Evolutionary conservation across 2,888 invertebrate genomes (phyloP).

Genomic region (Ophonus ardosiacus): DNA sequence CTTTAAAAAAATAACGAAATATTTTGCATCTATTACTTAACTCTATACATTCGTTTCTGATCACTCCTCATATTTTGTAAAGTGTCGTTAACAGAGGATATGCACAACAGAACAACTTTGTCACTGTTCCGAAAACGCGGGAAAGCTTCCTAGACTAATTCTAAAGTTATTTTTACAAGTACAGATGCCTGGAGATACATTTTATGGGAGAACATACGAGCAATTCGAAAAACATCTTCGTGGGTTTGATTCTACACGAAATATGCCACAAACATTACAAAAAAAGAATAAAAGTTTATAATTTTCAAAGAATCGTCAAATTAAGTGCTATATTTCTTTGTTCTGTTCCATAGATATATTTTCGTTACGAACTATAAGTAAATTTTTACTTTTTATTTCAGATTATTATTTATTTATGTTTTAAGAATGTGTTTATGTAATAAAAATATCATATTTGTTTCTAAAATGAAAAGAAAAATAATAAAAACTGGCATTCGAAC

Average conservation of each 20-base stretch:
- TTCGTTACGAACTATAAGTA: too few relatives aligned
- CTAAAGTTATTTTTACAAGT: constrained; percentile 37
- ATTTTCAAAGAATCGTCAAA: too few relatives aligned
- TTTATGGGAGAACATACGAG: background rate
- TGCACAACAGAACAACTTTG: constrained; percentile 14
- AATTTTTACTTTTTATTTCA: too few relatives aligned
- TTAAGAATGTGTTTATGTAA: too few relatives aligned
- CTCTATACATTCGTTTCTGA: constrained; percentile 56
- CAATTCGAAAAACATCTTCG: background rate
- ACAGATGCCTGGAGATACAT: constrained; percentile 11
- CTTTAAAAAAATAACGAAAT: constrained; percentile 58
- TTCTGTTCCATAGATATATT: too few relatives aligned
- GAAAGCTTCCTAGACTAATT: constrained; percentile 33
- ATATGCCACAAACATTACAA: background rate
- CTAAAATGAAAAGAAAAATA: too few relatives aligned
- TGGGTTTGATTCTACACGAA: background rate
- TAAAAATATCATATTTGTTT: too few relatives aligned
- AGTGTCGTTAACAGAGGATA: constrained; percentile 33
- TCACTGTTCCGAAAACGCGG: constrained; percentile 7
- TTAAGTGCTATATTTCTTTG: too few relatives aligned
- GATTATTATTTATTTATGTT: too few relatives aligned
- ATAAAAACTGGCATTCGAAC: too few relatives aligned
- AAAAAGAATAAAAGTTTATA: background rate
- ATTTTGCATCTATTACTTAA: constrained; percentile 37
- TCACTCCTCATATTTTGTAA: constrained; percentile 57